Conservation (phyloP, 2,888 invertebrate species). For the Sisyra nigra region DNA sequence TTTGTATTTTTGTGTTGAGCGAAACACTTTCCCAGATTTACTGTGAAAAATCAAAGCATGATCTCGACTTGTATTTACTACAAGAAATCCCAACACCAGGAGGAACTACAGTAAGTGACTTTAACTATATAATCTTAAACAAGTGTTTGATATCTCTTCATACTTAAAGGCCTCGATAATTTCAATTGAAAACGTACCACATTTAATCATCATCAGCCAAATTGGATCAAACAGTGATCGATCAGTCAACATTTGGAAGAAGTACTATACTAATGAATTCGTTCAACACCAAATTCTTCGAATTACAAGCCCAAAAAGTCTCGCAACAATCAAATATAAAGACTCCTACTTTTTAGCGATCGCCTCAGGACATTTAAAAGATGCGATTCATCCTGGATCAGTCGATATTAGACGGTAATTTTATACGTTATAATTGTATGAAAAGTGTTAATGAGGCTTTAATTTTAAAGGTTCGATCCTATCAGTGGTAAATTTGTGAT, state of each 20-base stretch:
- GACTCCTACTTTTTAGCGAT: constrained; percentile 20
- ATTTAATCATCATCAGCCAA: neutral
- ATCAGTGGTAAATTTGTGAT: neutral
- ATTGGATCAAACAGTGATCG: no score
- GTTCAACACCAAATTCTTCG: constrained; percentile 12
- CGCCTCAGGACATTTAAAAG: constrained; percentile 19
- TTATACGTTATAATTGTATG: no score
- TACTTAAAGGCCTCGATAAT: neutral
- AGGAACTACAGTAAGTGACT: no score
- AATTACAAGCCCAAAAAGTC: constrained; percentile 18
- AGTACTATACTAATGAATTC: neutral
- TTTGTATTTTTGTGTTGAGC: no score
- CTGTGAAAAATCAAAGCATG: no score
- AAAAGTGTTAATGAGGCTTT: neutral
- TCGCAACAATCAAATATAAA: constrained; percentile 17
- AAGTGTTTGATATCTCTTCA: no score
- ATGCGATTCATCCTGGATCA: constrained; percentile 19
- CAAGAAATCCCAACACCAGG: no score
- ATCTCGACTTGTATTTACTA: no score
- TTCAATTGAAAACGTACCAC: neutral
- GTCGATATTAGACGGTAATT: constrained; percentile 21
- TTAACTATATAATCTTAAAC: no score
- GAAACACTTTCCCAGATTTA: no score
- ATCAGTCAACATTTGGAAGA: no score
- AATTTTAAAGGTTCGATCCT: neutral